Base-by-base conservation (phyloP, 2,113 vertebrate genomes). In the Fregetta grallaria region DNA sequence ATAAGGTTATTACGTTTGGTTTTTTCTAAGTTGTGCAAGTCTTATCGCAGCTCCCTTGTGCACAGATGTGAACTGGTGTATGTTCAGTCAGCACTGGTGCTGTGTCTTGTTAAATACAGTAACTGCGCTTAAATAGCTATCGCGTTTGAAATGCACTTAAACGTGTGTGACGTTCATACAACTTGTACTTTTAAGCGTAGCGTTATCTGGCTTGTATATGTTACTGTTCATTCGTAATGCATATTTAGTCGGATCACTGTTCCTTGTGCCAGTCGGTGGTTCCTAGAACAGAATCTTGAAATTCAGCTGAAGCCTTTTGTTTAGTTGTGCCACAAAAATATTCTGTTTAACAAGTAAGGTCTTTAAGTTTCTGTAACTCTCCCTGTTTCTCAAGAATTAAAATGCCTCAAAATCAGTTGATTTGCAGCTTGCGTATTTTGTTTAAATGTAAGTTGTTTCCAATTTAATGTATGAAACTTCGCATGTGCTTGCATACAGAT, bases 41-140 rank as follows among this genome's bases (percentile, higher is more conserved):
- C 44, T 45, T 50, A 16, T 14, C 11, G 0, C 10, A 0, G 38
- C 70, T 88, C 59, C 4, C 1, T 50, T 56, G 47, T 26, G 52
- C 61, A 23, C 49, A 36, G 8, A 58, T 17, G 63, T n/a, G 36
- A 47, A 22, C 29, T 50, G 34, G 20, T 70, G 5, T 49, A 62
- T 17, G 5, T 27, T 40, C 36, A 9, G 13, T 36, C 56, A 32
- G 56, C 21, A 3, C 21, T 34, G 5, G 36, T 71, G 23, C 44
- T 67, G 17, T 77, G 84, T 77, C 61, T 27, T 86, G 36, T 65
- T 32, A 52, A 62, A 44, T 44, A 14, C 52, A 55, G 26, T 26
- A 32, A 59, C 42, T 53, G 44, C 9, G 45, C 42, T 53, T 85
- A 56, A 92, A 47, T 59, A 78, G 59, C 52, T 84, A 0, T 27